A percentile compares a stretch with the other conserved stretches of the same genome.
phyloP scores from a whole-genome alignment of 2,113 vertebrate species.

The Lates calcarifer region DNA sequence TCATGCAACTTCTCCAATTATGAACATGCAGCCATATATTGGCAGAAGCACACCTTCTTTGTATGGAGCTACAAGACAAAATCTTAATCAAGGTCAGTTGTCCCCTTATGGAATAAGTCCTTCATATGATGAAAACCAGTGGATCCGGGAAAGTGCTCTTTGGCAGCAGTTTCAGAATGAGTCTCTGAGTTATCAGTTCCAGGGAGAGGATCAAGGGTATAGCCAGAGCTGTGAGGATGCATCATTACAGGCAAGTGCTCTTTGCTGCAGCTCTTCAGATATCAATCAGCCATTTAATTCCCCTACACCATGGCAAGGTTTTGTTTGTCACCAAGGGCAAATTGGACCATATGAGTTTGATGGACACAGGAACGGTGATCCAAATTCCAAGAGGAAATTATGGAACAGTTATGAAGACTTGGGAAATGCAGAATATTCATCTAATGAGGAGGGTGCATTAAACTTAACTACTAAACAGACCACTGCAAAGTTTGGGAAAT shows the following conservation, averaged over 20 bases:
- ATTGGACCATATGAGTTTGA: conserved; percentile 42
- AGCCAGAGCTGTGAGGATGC: conserved; percentile 46
- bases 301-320: conserved; percentile 51
- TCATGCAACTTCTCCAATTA: conserved; percentile 31
- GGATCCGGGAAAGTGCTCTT: conserved; percentile 80
- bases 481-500: conserved; percentile 71
- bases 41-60: conserved; percentile 66
- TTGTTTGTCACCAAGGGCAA: conserved; percentile 54
- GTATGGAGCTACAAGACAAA: conserved; percentile 49
- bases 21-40: conserved; percentile 53
- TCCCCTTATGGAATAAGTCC: conserved; percentile 65
- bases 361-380: conserved; percentile 37
- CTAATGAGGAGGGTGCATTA: conserved; percentile 72
- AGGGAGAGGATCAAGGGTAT: conserved; percentile 55
- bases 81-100: conserved; percentile 50
- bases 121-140: conserved; percentile 79
- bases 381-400: conserved; percentile 60
- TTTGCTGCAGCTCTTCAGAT: conserved; percentile 52
- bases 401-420: conserved; percentile 80
- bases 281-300: conserved; percentile 53
- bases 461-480: conserved; percentile 81
- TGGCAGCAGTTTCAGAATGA: conserved; percentile 82
- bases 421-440: conserved; percentile 41
- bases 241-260: conserved; percentile 35
- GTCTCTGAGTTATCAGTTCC: conserved; percentile 60